These are phyloP conservation scores for Parambassis ranga DNA, from an alignment of 2,797 vertebrate species.

Conservation along the genomic window DNA sequence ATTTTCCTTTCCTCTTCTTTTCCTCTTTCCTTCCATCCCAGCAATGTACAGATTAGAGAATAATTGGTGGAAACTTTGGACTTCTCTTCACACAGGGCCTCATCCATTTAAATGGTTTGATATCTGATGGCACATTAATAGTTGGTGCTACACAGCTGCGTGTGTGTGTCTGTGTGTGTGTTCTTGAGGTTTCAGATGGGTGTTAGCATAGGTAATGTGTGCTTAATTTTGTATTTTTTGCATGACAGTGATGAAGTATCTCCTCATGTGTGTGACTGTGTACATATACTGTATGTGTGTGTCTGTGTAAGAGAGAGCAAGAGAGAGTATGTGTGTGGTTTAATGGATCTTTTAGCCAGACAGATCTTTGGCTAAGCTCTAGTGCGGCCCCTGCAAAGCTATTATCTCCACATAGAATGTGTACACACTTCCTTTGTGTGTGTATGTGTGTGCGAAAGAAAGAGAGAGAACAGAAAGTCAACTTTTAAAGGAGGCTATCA, in stretches of 20 bases:
- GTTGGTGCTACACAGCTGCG: constrained; percentile 18
- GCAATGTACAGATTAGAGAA: constrained; percentile 38
- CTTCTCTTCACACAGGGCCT: constrained; percentile 42
- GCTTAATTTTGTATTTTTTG: constrained; percentile 34
- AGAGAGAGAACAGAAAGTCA: constrained; percentile 26
- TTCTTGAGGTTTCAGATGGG: constrained; percentile 8
- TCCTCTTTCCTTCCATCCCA: constrained; percentile 4
- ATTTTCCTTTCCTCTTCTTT: neutral
- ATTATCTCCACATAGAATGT: constrained; percentile 62
- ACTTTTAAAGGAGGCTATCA: constrained; percentile 43
- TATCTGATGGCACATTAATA: constrained; percentile 59
- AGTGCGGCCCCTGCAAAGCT: constrained; percentile 51
- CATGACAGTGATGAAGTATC: constrained; percentile 38
- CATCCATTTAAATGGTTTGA: constrained; percentile 40
- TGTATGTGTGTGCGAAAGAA: constrained; percentile 1
- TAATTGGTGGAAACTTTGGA: constrained; percentile 60
- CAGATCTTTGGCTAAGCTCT: constrained; percentile 60
- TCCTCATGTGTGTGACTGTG: constrained; percentile 13
- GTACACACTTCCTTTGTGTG: constrained; percentile 37
- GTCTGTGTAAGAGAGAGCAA: neutral
- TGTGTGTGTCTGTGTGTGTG: constrained; percentile 11
- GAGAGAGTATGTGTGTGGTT: constrained; percentile 34
- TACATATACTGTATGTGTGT: too few relatives aligned
- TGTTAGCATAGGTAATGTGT: constrained; percentile 39
- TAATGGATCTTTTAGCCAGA: constrained; percentile 57